phyloP scores from a whole-genome alignment of 2,113 vertebrate genomes.

The Anarhynchus alexandrinus region DNA sequence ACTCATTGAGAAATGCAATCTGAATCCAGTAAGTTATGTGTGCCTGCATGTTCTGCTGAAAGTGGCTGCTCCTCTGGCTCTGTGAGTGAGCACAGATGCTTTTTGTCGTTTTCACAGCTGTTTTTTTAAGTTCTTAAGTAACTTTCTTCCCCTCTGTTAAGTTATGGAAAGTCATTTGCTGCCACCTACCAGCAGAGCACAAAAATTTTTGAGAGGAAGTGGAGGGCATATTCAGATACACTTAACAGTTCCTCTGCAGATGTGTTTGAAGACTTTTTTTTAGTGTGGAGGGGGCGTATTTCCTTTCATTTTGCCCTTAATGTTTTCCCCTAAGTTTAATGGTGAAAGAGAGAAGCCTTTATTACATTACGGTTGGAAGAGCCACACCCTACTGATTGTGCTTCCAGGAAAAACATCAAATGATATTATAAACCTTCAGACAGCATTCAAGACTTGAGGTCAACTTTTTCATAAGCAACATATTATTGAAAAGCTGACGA shows the following conservation, averaged over 20 bases:
- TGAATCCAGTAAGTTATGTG: background rate
- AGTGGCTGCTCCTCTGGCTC: background rate
- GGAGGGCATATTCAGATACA: background rate
- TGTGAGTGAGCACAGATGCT: background rate
- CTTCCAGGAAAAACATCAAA: constrained; percentile 18
- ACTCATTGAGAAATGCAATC: background rate
- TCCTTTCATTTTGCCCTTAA: background rate
- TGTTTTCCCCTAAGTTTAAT: background rate
- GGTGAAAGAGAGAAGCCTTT: background rate
- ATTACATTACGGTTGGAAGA: background rate
- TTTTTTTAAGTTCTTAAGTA: background rate
- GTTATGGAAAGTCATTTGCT: constrained; percentile 21
- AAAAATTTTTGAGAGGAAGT: background rate
- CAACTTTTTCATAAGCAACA: background rate
- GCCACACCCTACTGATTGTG: background rate
- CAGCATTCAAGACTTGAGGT: background rate
- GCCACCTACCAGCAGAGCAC: constrained; percentile 11
- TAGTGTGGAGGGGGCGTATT: background rate
- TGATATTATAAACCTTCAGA: background rate
- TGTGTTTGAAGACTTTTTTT: background rate
- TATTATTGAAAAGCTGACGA: background rate
- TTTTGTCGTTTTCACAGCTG: constrained; percentile 18
- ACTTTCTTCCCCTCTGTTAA: background rate
- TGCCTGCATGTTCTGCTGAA: background rate
- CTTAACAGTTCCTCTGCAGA: constrained; percentile 13